Evolutionary conservation across 2,797 vertebrate genomes (phyloP), one percentile per base, ranked within the genome.

Genomic region (Adelosebastes latens): DNA sequence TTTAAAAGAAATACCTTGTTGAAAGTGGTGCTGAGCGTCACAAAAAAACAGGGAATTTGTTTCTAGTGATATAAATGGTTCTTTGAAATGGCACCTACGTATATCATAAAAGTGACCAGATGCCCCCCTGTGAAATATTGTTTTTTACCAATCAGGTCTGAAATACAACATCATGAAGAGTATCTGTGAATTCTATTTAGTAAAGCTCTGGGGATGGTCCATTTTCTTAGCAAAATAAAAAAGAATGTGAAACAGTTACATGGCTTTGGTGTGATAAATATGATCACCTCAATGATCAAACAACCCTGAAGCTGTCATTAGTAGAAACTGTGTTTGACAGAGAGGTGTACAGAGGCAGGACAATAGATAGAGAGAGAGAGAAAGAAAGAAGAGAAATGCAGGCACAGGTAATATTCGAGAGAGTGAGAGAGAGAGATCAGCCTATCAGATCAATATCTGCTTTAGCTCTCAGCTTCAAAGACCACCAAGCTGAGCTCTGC

Each of bases 381-480:
- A n/a, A 22, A 25, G 27, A 71, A 20, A 56, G 16, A 66, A n/a
- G 42, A 72, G 4, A 25, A 29, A 68, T 22, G 8, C 6, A 6
- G 12, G 6, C 20, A 34, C 6, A 58, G 64, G 64, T 63, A 63
- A 76, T 80, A 52, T 78, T 18, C 59, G 53, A 67, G 56, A 60
- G 3, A 63, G 55, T 46, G 3, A 63, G 18, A 73, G 22, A 25
- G 56, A 58, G 60, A 65, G 63, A 85, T 84, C 63, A 71, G 69
- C 60, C 63, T 27, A 62, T 75, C 79, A 67, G 84, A 89, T 91
- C 84, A 70, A 90, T 91, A 90, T 82, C 75, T 81, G 55, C 69
- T 79, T 75, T 61, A 76, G 73, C 84, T 67, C 55, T 77, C 53
- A 61, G 68, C 79, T 81, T 89, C 74, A 85, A 88, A 87, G 72